Conservation (phyloP, 2,797 vertebrate genomes). For the Gallinago nigripennis region DNA sequence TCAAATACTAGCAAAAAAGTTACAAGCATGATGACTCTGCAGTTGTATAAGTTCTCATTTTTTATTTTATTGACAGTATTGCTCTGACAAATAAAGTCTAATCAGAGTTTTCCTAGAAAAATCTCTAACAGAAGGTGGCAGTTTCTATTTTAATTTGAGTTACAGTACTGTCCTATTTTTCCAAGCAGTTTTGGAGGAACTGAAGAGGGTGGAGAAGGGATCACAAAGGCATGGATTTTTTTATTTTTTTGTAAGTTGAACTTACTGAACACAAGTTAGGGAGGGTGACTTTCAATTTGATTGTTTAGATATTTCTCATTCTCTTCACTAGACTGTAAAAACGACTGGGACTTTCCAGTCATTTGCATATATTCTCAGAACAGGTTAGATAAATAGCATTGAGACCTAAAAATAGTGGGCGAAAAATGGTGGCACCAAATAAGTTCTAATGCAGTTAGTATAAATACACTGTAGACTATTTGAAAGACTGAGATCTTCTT, state of each 20-base stretch:
- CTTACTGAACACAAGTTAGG: neutral
- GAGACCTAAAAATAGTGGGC: conserved; percentile 66
- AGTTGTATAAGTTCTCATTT: neutral
- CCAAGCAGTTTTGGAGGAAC: neutral
- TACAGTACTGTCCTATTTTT: neutral
- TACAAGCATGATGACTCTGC: neutral
- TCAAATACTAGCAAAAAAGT: neutral
- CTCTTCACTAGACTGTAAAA: conserved; percentile 59
- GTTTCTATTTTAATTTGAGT: neutral
- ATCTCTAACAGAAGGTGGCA: neutral
- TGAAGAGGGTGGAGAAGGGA: neutral
- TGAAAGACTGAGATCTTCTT: neutral
- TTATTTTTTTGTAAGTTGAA: neutral
- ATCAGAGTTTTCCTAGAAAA: neutral
- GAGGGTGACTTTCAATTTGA: conserved; percentile 54
- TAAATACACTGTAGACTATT: neutral
- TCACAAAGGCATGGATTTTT: neutral
- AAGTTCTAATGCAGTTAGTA: neutral
- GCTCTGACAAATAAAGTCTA: neutral
- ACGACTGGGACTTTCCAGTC: conserved; percentile 77
- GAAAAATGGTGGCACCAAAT: neutral
- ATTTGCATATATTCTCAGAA: conserved; percentile 77
- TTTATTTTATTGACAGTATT: neutral
- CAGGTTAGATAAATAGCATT: conserved; percentile 64
- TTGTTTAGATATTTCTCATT: conserved; percentile 55